phyloP scores from a whole-genome alignment of 2,888 invertebrate genomes.

The Vannuccia rotundouncinata region DNA sequence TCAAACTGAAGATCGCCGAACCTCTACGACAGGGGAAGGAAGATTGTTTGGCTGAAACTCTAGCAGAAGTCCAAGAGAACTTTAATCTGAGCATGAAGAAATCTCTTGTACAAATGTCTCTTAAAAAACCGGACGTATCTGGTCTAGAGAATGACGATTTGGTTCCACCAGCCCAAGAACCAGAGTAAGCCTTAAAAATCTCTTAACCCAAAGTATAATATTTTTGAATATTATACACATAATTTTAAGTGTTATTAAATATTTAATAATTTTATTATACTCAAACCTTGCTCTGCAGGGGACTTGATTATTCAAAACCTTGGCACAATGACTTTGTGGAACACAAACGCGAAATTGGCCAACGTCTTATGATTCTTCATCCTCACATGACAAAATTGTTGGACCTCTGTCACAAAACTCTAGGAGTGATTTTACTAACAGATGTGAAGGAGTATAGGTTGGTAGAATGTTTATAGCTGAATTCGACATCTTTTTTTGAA shows the following conservation, averaged over 20 bases:
- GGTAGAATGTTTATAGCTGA: not conserved
- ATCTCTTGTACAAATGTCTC: constrained; percentile 55
- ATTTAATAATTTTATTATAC: no score
- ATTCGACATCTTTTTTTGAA: not conserved
- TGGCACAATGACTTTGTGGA: constrained; percentile 52
- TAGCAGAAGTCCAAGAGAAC: constrained; percentile 50
- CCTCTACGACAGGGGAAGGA: constrained; percentile 44
- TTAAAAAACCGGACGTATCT: constrained; percentile 52
- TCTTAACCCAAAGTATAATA: not conserved
- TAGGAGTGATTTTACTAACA: constrained; percentile 51
- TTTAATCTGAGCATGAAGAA: constrained; percentile 54
- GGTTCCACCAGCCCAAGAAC: constrained; percentile 51
- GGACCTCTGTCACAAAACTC: constrained; percentile 51
- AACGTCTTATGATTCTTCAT: constrained; percentile 52
- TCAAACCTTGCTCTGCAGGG: no score
- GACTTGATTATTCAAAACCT: constrained; percentile 53
- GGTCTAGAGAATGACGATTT: constrained; percentile 53
- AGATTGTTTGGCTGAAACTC: constrained; percentile 43
- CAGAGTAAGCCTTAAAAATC: constrained; percentile 44
- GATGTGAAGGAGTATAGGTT: constrained; percentile 51
- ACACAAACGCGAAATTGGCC: constrained; percentile 46
- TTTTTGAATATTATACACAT: not conserved
- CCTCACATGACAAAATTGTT: constrained; percentile 54
- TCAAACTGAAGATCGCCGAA: constrained; percentile 51
- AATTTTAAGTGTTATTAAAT: no score